Base-by-base conservation (phyloP, 2,888 invertebrate species). In the Pyralis farinalis region DNA sequence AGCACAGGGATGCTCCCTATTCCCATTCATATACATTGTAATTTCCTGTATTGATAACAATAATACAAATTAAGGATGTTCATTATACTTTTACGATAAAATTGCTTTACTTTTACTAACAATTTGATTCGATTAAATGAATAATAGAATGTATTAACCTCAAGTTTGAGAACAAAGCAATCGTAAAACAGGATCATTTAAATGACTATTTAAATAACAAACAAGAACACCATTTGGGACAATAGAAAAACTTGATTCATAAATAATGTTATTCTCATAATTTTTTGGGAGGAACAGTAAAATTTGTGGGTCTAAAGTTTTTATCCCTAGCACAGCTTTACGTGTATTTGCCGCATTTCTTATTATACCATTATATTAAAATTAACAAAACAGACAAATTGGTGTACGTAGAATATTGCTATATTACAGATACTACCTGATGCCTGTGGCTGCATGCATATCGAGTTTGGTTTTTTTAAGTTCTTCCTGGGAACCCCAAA, bases 201-300 rank as follows among this genome's bases (percentile, higher is more conserved):
- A 31, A 30, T 8, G 37, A 12, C 30, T 12, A 37, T 37, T 37
- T 31, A 37, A 37, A 37, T 30, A 37, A 37, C 30, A 37, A 37
- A 37, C 37, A 37, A 37, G 37, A 37, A 37, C 30, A 31, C 30
- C 30, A 37, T n/a, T 36, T 30, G 37, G 37, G 37, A 37, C 37
- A 37, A 37, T 30, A 37, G 37, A 30, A 37, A 37, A 37, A 21
- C 30, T 37, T 11, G 12, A 37, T 37, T 16, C 37, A 11, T 30
- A 30, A 37, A 37, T 30, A 37, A 31, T 37, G 29, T 37, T 25
- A 4, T 37, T 12, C 21, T 30, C 30, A n/a, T 30, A 30, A 21
- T 11, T 12, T 37, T 37, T 25, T 2, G 7, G 25, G 10, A 29
- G 7, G 8, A 28, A 27, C 22, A 21, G 11, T n/a, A 34, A 34